Conservation (phyloP, 2,888 invertebrate species). For the Macrophya annulata region DNA sequence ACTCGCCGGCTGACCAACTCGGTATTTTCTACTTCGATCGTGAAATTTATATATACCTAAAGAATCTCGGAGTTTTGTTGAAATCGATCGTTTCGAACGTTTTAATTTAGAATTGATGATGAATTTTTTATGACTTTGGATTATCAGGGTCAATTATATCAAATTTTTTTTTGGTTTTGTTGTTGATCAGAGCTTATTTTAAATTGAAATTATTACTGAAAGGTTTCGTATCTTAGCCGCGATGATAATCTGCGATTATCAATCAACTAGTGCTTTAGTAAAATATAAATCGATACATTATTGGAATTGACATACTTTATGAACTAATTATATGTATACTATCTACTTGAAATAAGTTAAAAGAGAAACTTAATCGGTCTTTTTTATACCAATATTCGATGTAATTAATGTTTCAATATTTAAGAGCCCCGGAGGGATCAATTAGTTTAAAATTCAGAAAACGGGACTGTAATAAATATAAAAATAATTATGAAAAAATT, state of each 20-base stretch:
- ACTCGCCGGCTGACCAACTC: background rate
- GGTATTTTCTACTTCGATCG: slow-evolving; percentile 33
- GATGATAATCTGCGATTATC: background rate
- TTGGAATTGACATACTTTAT: background rate
- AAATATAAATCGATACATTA: too few relatives aligned
- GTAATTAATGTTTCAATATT: background rate
- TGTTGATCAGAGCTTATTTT: background rate
- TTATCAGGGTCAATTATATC: background rate
- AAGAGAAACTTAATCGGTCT: background rate
- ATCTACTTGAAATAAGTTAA: background rate
- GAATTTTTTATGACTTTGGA: background rate
- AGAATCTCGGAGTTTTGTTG: background rate
- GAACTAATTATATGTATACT: background rate
- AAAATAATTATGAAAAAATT: background rate
- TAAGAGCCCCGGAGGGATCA: too few relatives aligned
- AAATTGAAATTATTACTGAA: too few relatives aligned
- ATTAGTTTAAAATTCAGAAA: background rate
- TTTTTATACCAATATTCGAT: background rate
- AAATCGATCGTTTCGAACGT: background rate
- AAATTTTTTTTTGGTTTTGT: background rate
- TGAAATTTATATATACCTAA: background rate
- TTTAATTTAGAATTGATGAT: background rate
- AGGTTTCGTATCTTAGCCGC: background rate
- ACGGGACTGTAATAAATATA: background rate
- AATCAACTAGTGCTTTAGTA: background rate